A percentile compares a stretch with the other conserved stretches of the same genome.
Evolutionary conservation across 2,888 invertebrate species (phyloP).

Genomic region (Eurois occulta): DNA sequence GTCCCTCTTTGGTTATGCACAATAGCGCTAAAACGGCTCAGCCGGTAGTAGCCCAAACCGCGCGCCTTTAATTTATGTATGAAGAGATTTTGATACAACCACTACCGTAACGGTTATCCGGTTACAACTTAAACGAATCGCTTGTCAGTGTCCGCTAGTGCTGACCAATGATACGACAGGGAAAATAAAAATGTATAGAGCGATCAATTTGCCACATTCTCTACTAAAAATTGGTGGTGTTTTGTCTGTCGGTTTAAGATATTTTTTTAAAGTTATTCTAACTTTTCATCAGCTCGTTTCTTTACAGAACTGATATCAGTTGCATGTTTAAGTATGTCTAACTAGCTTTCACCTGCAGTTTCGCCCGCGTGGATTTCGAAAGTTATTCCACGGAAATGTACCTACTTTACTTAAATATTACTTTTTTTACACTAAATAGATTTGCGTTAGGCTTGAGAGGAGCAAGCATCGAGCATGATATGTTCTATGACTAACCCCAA

Average conservation of each 20-base stretch:
- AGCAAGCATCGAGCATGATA: too few relatives aligned
- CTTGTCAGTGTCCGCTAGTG: conserved; percentile 58
- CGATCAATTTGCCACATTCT: conserved; percentile 17
- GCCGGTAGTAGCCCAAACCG: conserved; percentile 75
- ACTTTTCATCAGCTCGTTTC: background rate
- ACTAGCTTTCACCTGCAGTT: background rate
- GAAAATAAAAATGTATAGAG: conserved; percentile 31
- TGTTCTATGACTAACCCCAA: background rate
- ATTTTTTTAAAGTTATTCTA: background rate
- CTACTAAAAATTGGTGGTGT: background rate
- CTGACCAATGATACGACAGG: conserved; percentile 40
- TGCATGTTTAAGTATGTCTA: background rate
- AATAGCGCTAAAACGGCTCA: conserved; percentile 83
- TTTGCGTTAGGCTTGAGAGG: too few relatives aligned
- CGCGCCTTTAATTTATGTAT: conserved; percentile 85
- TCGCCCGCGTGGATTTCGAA: background rate
- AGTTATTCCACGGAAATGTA: too few relatives aligned
- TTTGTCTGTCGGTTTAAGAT: conserved; percentile 24
- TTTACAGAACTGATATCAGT: background rate
- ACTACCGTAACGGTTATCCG: conserved; percentile 63
- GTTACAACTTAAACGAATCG: conserved; percentile 72
- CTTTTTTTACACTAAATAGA: too few relatives aligned
- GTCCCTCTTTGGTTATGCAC: conserved; percentile 83
- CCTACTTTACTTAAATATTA: too few relatives aligned
- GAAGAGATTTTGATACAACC: conserved; percentile 83